Base-by-base conservation (phyloP, 1,140 invertebrate species). In the Papilio dardanus region DNA sequence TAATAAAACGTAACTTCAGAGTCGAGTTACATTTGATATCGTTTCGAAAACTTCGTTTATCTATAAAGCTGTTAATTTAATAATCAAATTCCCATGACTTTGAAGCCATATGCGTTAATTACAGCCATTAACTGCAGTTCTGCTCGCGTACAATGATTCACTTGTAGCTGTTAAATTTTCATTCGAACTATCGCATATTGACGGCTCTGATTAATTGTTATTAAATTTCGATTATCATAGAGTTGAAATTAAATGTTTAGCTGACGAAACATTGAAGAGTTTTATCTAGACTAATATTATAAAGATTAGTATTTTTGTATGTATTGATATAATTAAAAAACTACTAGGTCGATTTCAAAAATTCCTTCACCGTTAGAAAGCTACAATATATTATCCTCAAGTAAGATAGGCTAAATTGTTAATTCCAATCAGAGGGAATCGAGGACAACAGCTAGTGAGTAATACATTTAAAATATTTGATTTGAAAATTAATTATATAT, bases 31-130 rank as follows among this genome's bases (percentile, higher is more conserved):
- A 62, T 62, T 62, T 62, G 54, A 62, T 62, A 28, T 62, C 24
- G 54, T 28, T 62, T 62, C 24, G 21, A 35, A 67, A 24, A 21
- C 19, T 31, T 33, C 30, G 6, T 14, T 67, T 67, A 67, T 67
- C 65, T 33, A 35, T 35, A 35, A 31, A 21, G 65, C 30, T 31
- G 30, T 67, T 67, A 67, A 35, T 67, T 31, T 33, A 69, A 37
- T 69, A 69, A 69, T 69, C 33, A 69, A 69, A 69, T 69, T 69
- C 33, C 67, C 67, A 69, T 69, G 67, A 35, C 31, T 35, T 69
- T 40, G n/a, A 69, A 69, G 19, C 67, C 67, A 69, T 40, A 24
- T 69, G 67, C 12, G 31, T 69, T 69, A 69, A 69, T 69, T 69
- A 69, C 14, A 69, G 7, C 67, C 0, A 69, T 69, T 69, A 69